Percentiles rank a stretch among this genome's conserved stretches.
These are phyloP conservation scores for Drosophila kanapiae DNA, from an alignment of 1,140 invertebrate genomes.

Conservation along the genomic window DNA sequence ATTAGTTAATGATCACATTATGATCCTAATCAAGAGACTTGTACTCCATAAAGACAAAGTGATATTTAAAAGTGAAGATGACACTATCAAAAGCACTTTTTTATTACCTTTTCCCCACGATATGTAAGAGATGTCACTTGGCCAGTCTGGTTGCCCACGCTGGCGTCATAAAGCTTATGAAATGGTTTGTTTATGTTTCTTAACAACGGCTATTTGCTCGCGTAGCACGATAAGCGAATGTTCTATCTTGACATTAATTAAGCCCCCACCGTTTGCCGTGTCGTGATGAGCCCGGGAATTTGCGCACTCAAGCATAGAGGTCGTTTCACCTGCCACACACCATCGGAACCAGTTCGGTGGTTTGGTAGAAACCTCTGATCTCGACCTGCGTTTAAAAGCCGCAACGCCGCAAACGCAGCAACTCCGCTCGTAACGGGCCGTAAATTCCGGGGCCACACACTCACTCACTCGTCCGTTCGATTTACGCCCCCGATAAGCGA, in stretches of 20 bases:
- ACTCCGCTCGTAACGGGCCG: conserved; percentile 9
- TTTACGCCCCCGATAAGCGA: conserved; percentile 22
- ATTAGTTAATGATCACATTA: conserved; percentile 9
- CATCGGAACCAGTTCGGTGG: conserved; percentile 32
- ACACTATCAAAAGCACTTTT: conserved; percentile 4
- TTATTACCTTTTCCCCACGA: neutral
- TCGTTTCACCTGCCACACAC: conserved; percentile 45
- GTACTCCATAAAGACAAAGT: neutral
- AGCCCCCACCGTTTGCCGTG: conserved; percentile 11
- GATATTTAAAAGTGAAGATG: conserved; percentile 4
- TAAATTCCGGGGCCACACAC: conserved; percentile 35
- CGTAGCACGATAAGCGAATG: conserved; percentile 52
- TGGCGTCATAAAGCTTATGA: conserved; percentile 54
- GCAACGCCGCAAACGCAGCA: conserved; percentile 2
- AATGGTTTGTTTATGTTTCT: conserved; percentile 69
- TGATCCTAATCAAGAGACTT: neutral
- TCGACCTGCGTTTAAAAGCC: conserved; percentile 14
- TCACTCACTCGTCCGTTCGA: conserved; percentile 12
- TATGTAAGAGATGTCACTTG: conserved; percentile 8
- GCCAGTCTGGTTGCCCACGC: conserved; percentile 18
- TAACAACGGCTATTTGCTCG: conserved; percentile 64
- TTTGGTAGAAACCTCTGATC: conserved; percentile 24
- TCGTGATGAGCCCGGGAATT: conserved; percentile 35
- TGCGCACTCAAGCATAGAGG: conserved; percentile 47
- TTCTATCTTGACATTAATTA: conserved; percentile 67